phyloP scores from a whole-genome alignment of 2,113 vertebrate genomes.

The Fulmarus glacialis region DNA sequence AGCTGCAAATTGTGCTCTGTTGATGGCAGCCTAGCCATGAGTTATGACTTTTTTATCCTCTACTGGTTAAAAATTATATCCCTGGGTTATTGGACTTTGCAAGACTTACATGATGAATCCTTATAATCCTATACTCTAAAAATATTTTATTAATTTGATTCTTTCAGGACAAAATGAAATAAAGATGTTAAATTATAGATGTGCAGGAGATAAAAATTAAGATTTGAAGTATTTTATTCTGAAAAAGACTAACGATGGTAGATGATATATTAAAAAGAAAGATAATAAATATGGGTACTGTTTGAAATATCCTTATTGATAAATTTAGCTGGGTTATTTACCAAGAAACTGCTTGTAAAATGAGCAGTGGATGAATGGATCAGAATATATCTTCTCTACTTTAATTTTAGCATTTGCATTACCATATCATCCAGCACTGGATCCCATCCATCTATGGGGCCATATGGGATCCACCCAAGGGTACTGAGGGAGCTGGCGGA shows the following conservation, averaged over 20 bases:
- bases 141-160: background rate
- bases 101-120: background rate
- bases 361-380: background rate
- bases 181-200: background rate
- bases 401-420: background rate
- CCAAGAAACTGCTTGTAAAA: background rate
- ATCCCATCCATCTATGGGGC: background rate
- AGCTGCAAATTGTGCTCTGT: background rate
- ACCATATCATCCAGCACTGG: background rate
- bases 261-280: background rate
- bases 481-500: background rate
- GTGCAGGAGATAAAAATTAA: background rate
- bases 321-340: background rate
- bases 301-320: background rate
- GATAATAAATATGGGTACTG: background rate
- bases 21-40: background rate
- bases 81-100: background rate
- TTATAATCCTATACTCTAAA: background rate
- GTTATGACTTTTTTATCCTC: background rate
- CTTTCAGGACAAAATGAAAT: background rate
- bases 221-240: background rate
- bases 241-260: background rate
- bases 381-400: background rate
- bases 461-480: background rate
- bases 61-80: background rate